Evolutionary conservation across 1,140 invertebrate genomes (phyloP).

Genomic region (Brachionus sp.): DNA sequence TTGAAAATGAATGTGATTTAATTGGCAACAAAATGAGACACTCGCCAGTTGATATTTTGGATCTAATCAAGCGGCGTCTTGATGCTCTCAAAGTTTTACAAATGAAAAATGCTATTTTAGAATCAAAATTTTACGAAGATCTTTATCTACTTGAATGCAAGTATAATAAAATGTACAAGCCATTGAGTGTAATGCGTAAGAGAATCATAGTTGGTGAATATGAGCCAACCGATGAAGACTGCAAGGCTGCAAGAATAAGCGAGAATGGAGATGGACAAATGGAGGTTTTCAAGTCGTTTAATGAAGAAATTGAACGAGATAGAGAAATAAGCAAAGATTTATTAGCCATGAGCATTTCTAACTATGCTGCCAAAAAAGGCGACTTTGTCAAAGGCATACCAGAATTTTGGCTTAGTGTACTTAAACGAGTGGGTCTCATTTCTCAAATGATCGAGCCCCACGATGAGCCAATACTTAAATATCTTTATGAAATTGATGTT

Average conservation of each 20-base stretch:
- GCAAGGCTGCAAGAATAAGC: constrained; percentile 36
- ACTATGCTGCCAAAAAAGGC: neutral
- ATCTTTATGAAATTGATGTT: constrained; percentile 80
- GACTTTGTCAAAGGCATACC: constrained; percentile 71
- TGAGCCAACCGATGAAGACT: constrained; percentile 84
- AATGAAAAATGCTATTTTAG: constrained; percentile 76
- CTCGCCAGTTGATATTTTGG: neutral
- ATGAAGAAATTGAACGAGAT: constrained; percentile 55
- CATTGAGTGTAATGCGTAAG: constrained; percentile 69
- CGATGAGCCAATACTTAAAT: constrained; percentile 88
- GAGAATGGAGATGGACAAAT: constrained; percentile 48
- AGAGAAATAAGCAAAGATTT: constrained; percentile 60
- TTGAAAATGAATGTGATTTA: neutral
- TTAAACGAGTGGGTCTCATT: constrained; percentile 86
- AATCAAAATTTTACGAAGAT: constrained; percentile 89
- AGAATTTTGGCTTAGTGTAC: constrained; percentile 93
- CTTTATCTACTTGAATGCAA: constrained; percentile 87
- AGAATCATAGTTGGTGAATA: constrained; percentile 73
- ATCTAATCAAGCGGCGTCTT: constrained; percentile 65
- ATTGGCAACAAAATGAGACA: neutral
- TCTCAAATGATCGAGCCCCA: constrained; percentile 82
- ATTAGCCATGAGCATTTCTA: constrained; percentile 28
- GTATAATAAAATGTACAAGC: constrained; percentile 77
- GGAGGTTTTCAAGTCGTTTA: constrained; percentile 62
- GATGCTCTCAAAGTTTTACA: constrained; percentile 88